Evolutionary conservation across 92 coral and sea anemone species (phyloP).

Genomic region (Chrysogorgia sp.): DNA sequence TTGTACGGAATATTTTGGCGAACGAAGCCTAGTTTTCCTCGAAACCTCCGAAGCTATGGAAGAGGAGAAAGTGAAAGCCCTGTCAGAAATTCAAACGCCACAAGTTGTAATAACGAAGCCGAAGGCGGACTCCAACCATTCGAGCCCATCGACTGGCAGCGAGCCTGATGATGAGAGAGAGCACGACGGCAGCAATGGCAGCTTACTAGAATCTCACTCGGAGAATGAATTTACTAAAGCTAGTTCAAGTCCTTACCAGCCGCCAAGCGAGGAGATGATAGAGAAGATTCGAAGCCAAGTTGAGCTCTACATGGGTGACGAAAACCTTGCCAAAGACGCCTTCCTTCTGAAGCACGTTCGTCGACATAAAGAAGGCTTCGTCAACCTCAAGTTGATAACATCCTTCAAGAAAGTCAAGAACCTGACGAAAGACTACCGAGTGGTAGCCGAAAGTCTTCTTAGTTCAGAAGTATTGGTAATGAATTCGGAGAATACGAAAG

Average conservation of each 20-base stretch:
- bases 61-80: background rate
- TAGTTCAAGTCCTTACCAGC: slow-evolving; percentile 69
- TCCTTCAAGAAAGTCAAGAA: slow-evolving; percentile 96
- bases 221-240: slow-evolving; percentile 80
- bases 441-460: slow-evolving; percentile 83
- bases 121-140: slow-evolving; percentile 13
- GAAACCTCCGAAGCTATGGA: slow-evolving; percentile 11
- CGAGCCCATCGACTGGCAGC: slow-evolving; percentile 13
- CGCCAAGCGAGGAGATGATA: slow-evolving; percentile 86
- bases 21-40: slow-evolving; percentile 38
- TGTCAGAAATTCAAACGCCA: slow-evolving; percentile 16
- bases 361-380: slow-evolving; percentile 96
- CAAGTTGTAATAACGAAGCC: slow-evolving; percentile 9
- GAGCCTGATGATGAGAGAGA: slow-evolving; percentile 74
- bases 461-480: slow-evolving; percentile 71
- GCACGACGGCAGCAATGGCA: slow-evolving; percentile 49
- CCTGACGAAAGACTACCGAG: slow-evolving; percentile 92
- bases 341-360: slow-evolving; percentile 96
- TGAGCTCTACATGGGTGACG: slow-evolving; percentile 94
- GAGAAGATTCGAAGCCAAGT: slow-evolving; percentile 84
- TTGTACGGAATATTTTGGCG: slow-evolving; percentile 42
- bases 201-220: slow-evolving; percentile 85
- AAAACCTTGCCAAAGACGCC: slow-evolving; percentile 89
- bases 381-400: slow-evolving; percentile 90
- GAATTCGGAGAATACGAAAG: slow-evolving; percentile 89